These are phyloP conservation scores for Muscidifurax raptorellus DNA, from an alignment of 1,140 invertebrate genomes.

Conservation along the genomic window DNA sequence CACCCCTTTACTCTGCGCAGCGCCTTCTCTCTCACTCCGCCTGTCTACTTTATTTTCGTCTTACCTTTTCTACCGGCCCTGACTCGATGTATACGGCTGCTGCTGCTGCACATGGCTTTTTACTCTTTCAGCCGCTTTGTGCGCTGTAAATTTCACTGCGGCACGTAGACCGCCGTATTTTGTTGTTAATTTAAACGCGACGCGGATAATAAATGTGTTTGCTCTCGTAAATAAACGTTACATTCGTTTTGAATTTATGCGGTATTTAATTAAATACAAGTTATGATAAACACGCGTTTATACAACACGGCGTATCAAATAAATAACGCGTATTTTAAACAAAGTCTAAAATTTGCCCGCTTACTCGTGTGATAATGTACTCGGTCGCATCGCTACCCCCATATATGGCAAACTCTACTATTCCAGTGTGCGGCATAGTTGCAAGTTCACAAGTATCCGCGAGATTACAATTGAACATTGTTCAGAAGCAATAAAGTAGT, in stretches of 20 bases:
- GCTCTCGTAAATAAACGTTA: too few species aligned
- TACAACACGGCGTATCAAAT: too few species aligned
- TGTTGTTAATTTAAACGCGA: not conserved
- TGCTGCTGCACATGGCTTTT: not conserved
- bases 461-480: not conserved
- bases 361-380: not conserved
- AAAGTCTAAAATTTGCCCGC: not conserved
- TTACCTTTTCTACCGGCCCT: not conserved
- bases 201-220: too few species aligned
- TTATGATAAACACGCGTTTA: too few species aligned
- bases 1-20: not conserved
- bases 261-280: too few species aligned
- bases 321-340: not conserved
- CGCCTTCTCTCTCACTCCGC: not conserved
- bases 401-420: not conserved
- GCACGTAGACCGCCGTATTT: not conserved
- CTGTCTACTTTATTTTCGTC: slow-evolving; percentile 16
- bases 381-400: too few species aligned
- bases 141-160: not conserved
- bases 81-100: not conserved
- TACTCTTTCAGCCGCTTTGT: slow-evolving; percentile 12
- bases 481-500: not conserved
- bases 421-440: not conserved
- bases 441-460: not conserved
- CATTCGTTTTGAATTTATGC: too few species aligned